Evolutionary conservation across 2,888 invertebrate genomes (phyloP).

Genomic region (Homarus gammarus): DNA sequence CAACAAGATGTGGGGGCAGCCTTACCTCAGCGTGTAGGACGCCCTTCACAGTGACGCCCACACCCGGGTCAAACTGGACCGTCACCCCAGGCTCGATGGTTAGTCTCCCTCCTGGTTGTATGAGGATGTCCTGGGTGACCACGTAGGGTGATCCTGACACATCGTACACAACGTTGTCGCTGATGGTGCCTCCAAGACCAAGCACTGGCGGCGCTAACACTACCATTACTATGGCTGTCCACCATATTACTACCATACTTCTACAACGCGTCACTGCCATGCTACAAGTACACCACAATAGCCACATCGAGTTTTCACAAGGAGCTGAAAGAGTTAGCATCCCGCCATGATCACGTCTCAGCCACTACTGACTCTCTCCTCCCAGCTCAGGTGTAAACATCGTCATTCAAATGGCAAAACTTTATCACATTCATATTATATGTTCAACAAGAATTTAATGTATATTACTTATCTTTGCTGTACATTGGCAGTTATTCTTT

Average conservation of each 20-base stretch:
- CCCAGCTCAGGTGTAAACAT: too few species aligned
- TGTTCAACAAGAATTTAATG: neutral
- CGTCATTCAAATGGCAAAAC: neutral
- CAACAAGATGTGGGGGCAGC: neutral
- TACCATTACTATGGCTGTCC: neutral
- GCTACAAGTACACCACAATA: neutral
- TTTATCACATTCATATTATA: neutral
- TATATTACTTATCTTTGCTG: too few species aligned
- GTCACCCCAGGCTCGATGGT: constrained; percentile 71
- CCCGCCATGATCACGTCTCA: constrained; percentile 38
- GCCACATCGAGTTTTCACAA: neutral
- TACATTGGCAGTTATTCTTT: too few species aligned
- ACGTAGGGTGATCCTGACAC: constrained; percentile 68
- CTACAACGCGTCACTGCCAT: neutral
- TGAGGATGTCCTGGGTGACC: constrained; percentile 70
- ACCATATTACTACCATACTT: constrained; percentile 44
- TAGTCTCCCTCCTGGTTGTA: constrained; percentile 48
- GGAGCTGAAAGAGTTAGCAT: constrained; percentile 33
- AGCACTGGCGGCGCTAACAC: neutral
- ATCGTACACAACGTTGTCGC: constrained; percentile 50
- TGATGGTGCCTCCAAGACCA: constrained; percentile 49
- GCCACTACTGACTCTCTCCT: constrained; percentile 26
- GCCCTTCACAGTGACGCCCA: constrained; percentile 74
- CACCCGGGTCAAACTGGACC: constrained; percentile 73
- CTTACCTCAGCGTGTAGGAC: constrained; percentile 70